Base-by-base conservation (phyloP, 2,797 vertebrate species). In the Zonotrichia albicollis region DNA sequence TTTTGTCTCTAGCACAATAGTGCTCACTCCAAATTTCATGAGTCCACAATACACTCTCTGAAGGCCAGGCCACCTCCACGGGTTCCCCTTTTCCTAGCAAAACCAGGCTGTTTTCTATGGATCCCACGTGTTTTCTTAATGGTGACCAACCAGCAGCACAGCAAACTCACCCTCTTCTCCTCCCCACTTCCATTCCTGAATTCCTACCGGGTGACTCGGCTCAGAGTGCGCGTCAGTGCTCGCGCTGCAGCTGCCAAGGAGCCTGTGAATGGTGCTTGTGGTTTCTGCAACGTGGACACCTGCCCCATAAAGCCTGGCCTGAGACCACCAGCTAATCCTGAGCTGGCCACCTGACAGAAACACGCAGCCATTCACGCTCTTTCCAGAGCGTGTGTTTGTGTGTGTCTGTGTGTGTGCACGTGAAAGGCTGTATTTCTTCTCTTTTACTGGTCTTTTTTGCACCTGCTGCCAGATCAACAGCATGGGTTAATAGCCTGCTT, bases 401-500 rank as follows among this genome's bases (percentile, higher is more conserved):
- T 42, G 42, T 58, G 38, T 36, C 27, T 30, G 8, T 36, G 43
- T 40, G 46, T 34, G 34, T 27, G 57, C 0, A 0, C 2, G 16
- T 85, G 58, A 76, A 90, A 89, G 18, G 60, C 18, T 0, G 0
- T 42, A 67, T 94, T 97, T 93, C 75, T 88, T 91, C 66, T 48
- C 75, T 64, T 80, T 92, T 90, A 74, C 72, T 89, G 84, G 66
- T 48, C 46, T 74, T 91, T 92, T 43, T 87, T 94, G 74, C 93
- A 93, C 91, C 94, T 91, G 71, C 65, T 91, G 82, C 78, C 95
- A 88, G 75, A 85, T 82, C 73, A 91, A 90, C 89, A 94, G 73
- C 71, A 43, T 58, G 54, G 85, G 76, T 53, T 81, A 64, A 84
- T 73, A 87, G 65, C 62, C 71, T 76, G 50, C 46, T 91, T 95